These are phyloP conservation scores for Archips xylosteana DNA, from an alignment of 2,888 invertebrate species.

Conservation along the genomic window DNA sequence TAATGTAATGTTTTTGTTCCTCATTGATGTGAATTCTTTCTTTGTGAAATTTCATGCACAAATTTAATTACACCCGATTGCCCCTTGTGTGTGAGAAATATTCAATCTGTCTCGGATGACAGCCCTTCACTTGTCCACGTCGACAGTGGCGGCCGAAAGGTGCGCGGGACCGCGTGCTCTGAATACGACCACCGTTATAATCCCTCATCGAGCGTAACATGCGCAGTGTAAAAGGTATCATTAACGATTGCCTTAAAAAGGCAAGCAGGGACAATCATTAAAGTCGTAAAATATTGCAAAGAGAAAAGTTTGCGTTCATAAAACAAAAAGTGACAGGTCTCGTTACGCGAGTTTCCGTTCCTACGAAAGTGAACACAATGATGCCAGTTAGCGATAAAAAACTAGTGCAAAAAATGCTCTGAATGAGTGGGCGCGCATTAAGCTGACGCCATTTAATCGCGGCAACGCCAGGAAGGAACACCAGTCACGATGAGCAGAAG, in stretches of 20 bases:
- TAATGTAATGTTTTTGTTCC: slow-evolving; percentile 57
- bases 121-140: slow-evolving; percentile 76
- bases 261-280: slow-evolving; percentile 82
- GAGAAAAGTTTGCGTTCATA: slow-evolving; percentile 60
- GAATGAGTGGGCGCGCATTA: slow-evolving; percentile 70
- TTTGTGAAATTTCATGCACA: slow-evolving; percentile 60
- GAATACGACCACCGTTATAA: slow-evolving; percentile 79
- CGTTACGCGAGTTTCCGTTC: slow-evolving; percentile 82
- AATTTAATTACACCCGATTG: slow-evolving; percentile 71
- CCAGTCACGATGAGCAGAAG: slow-evolving; percentile 59
- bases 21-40: slow-evolving; percentile 58
- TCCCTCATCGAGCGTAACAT: slow-evolving; percentile 78
- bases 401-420: slow-evolving; percentile 74
- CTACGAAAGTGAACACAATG: slow-evolving; percentile 82
- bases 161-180: slow-evolving; percentile 60
- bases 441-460: slow-evolving; percentile 63
- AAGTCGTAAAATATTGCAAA: slow-evolving; percentile 80
- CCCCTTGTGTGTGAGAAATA: slow-evolving; percentile 76
- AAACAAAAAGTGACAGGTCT: slow-evolving; percentile 72
- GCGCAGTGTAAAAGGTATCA: slow-evolving; percentile 81
- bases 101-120: slow-evolving; percentile 73
- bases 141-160: slow-evolving; percentile 60
- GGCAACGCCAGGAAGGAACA: slow-evolving; percentile 43
- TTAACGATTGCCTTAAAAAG: slow-evolving; percentile 84
- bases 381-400: slow-evolving; percentile 76